Conservation (phyloP, 2,113 vertebrate species). For the Tylochromis polylepis region DNA sequence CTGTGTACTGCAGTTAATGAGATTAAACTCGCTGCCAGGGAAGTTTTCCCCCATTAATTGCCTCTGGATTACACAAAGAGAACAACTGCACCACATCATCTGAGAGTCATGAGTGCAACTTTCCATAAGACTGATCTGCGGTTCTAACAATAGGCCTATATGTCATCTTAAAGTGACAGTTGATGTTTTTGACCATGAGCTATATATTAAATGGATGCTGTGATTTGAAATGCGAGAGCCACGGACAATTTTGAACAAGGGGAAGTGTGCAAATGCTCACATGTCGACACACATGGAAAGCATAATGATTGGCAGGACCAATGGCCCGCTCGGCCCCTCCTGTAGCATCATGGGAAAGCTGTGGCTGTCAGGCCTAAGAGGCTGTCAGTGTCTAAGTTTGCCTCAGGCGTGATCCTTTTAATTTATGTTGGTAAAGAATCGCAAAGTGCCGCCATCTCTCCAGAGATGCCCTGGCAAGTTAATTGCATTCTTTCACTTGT, state of each 20-base stretch:
- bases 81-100: not conserved
- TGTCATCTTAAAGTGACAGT: not conserved
- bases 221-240: not conserved
- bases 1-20: conserved; percentile 49
- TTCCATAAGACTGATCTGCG: not conserved
- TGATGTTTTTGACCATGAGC: not conserved
- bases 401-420: conserved; percentile 62
- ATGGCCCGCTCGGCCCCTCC: conserved; percentile 36
- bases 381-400: conserved; percentile 51
- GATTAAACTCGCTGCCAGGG: conserved; percentile 49
- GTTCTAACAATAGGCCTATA: not conserved
- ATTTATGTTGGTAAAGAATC: conserved; percentile 64
- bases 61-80: conserved; percentile 31
- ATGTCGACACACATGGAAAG: not conserved
- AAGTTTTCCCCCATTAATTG: conserved; percentile 34
- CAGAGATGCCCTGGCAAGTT: conserved; percentile 60
- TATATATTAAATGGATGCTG: not conserved
- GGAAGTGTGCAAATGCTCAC: not conserved
- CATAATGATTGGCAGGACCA: conserved; percentile 51
- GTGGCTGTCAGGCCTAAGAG: conserved; percentile 44
- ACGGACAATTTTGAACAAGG: not conserved
- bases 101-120: not conserved
- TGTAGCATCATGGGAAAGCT: conserved; percentile 41
- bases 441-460: conserved; percentile 57
- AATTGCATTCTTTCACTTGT: conserved; percentile 72